Evolutionary conservation across 2,888 invertebrate genomes (phyloP), one percentile per base, ranked within the genome.

Genomic region (Conomelus anceps): DNA sequence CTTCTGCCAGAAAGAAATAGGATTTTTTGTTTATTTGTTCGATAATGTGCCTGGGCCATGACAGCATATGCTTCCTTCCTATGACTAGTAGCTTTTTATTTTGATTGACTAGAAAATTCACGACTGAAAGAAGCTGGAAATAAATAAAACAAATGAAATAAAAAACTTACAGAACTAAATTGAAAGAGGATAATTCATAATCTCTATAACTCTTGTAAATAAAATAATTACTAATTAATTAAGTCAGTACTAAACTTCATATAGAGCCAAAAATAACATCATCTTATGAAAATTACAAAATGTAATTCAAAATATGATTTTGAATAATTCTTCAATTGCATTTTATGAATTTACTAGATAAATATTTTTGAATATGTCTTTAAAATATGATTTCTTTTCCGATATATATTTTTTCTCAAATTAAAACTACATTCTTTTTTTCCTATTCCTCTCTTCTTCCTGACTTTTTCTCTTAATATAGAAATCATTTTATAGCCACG

Each of bases 11-110:
- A 92, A 97, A 98, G 85, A 95, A 92, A 29, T 93, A 92, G 0
- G 96, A 94, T 92, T 95, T 95, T 63, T 93, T 92, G 89, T 93
- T 93, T 22, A 97, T 93, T 90, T 93, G 94, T 11, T 94, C 92
- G 94, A 97, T 94, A 63, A 94, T 92, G 0, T 93, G 92, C 90
- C 92, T 94, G 7, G 95, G 95, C 97, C 97, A 97, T 22, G 92
- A 93, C 6, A 93, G 92, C 96, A 98, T 97, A 92, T 98, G 98
- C 89, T 95, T 94, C 89, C 97, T 94, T 11, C 97, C 97, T 90
- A 98, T 93, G 0, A 98, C 93, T 22, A 98, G 93, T 23, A 97
- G 94, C 90, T 94, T 95, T 92, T 95, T 95, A 34, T 94, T 94
- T 90, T 93, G 92, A 0, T 93, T 91, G 4, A 93, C 92, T 92